Evolutionary conservation across 2,797 vertebrate genomes (phyloP).

Genomic region (Pogonophryne albipinna): DNA sequence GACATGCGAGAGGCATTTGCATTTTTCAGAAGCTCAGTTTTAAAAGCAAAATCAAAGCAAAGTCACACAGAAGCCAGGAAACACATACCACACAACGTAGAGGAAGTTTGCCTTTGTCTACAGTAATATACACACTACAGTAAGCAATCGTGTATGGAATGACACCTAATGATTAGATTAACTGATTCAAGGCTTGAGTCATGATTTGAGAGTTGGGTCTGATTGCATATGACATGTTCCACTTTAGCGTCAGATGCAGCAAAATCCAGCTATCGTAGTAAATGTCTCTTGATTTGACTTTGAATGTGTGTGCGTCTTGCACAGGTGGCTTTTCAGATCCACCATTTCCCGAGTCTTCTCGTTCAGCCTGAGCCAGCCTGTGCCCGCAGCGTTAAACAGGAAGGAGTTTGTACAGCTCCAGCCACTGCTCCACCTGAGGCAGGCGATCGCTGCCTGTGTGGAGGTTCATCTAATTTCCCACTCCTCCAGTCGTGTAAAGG

Average conservation of each 20-base stretch:
- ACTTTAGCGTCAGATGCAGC: constrained; percentile 54
- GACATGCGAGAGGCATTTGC: constrained; percentile 12
- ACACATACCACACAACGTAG: constrained; percentile 57
- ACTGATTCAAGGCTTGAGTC: constrained; percentile 43
- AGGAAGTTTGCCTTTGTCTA: constrained; percentile 35
- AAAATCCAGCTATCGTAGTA: constrained; percentile 54
- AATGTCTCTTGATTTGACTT: constrained; percentile 63
- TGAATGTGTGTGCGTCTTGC: constrained; percentile 38
- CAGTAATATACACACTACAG: constrained; percentile 53
- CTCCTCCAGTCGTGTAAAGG: constrained; percentile 24
- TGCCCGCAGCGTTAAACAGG: constrained; percentile 43
- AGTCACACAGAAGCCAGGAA: constrained; percentile 51
- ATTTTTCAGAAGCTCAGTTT: constrained; percentile 30
- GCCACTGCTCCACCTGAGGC: constrained; percentile 15
- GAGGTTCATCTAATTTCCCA: constrained; percentile 18
- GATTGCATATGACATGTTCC: constrained; percentile 68
- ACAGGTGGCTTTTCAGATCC: constrained; percentile 70
- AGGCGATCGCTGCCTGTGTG: constrained; percentile 5
- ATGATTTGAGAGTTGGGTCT: constrained; percentile 56
- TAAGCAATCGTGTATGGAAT: constrained; percentile 44
- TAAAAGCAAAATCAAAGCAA: constrained; percentile 59
- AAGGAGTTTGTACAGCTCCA: constrained; percentile 51
- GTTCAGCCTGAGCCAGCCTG: constrained; percentile 60
- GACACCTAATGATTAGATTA: constrained; percentile 52
- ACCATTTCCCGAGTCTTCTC: constrained; percentile 69